phyloP scores from a whole-genome alignment of 2,797 vertebrate species.

The Falco novaeseelandiae region DNA sequence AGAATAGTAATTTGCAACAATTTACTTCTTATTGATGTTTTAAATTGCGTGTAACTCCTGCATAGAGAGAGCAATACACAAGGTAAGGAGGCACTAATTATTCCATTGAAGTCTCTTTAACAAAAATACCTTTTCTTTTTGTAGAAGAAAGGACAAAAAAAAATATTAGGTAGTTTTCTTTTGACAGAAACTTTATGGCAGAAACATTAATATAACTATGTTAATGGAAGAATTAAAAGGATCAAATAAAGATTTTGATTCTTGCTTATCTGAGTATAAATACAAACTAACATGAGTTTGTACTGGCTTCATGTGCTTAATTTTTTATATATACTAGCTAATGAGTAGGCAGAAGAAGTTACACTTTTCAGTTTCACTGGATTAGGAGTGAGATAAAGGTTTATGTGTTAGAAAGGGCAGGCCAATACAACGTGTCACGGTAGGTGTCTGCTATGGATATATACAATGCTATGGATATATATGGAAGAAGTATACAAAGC shows the following conservation, averaged over 20 bases:
- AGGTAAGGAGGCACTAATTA: constrained; percentile 61
- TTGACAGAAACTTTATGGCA: constrained; percentile 5
- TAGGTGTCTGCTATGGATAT: neutral
- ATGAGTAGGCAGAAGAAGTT: neutral
- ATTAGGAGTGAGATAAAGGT: neutral
- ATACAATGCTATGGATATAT: neutral
- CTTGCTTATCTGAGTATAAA: neutral
- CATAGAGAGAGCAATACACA: constrained; percentile 42
- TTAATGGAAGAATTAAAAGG: neutral
- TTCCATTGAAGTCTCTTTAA: constrained; percentile 41
- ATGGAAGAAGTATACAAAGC: neutral
- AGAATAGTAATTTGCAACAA: constrained; percentile 65
- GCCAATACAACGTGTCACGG: neutral
- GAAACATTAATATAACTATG: neutral
- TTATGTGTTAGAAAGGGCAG: neutral
- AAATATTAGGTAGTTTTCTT: neutral
- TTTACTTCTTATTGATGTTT: constrained; percentile 68
- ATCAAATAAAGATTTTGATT: neutral
- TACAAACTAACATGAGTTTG: neutral
- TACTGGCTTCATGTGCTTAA: neutral
- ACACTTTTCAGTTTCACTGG: neutral
- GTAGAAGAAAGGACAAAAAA: neutral
- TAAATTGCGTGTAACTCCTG: constrained; percentile 59
- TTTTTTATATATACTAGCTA: neutral
- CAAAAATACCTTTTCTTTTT: constrained; percentile 27